Base-by-base conservation (phyloP, 2,888 invertebrate genomes). In the Nudaria mundana region DNA sequence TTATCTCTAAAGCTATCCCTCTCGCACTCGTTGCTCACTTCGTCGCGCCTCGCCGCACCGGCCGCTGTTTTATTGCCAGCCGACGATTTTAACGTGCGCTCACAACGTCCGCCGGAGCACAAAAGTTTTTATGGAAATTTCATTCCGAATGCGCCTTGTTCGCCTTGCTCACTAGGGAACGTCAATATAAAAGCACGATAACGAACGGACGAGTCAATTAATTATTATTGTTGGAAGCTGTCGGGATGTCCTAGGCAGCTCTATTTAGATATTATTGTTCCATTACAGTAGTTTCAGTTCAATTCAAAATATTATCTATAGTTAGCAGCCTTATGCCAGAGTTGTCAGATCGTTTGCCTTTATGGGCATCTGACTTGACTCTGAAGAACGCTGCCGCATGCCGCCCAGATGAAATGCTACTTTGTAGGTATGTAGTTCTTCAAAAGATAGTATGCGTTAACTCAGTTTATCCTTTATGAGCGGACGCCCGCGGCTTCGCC, bases 41-140 rank as follows among this genome's bases (percentile, higher is more conserved):
- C 80, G 87, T 82, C 84, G 76, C 86, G 84, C 86, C 82, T 81
- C 79, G 82, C 87, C 82, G 82, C 88, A 81, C 87, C 84, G 78
- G 82, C 89, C 79, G 89, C 89, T 80, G 87, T 89, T 87, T 87
- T 88, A 81, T 89, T 88, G 81, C 89, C 85, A 76, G 85, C 85
- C 86, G 86, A 87, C 86, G 85, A 85, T 88, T 88, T 88, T 88
- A 88, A 88, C 87, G 87, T 87, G 87, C 86, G 86, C 87, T 87
- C 87, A 81, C 88, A 85, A 88, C 87, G 88, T 87, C 86, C 86
- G 83, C 80, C 77, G 75, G 83, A 85, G 86, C 85, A 87, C 88
- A 88, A 88, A 87, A 87, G 87, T 88, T 88, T 88, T 88, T 88
- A 88, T 88, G 88, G 87, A 88, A 88, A 88, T 88, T 88, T 88